A percentile compares a stretch with the other conserved stretches of the same genome.
These are phyloP conservation scores for Pygoscelis adeliae DNA, from an alignment of 2,113 vertebrate genomes.

Conservation along the genomic window DNA sequence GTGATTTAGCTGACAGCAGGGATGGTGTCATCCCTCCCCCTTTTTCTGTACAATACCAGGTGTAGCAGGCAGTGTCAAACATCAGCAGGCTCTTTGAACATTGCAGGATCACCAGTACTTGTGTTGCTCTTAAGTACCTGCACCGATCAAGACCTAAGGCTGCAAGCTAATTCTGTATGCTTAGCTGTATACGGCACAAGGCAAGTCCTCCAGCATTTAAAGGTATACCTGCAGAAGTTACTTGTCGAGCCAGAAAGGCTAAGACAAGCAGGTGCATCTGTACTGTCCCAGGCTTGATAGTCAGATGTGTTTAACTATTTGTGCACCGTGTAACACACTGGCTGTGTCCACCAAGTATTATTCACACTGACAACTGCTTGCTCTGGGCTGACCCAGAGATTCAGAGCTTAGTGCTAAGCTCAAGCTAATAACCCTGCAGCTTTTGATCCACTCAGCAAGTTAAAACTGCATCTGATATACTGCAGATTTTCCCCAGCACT, in stretches of 20 bases:
- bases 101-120: not conserved
- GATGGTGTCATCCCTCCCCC: not conserved
- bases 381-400: not conserved
- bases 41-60: not conserved
- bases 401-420: not conserved
- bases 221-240: not conserved
- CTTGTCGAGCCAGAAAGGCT: not conserved
- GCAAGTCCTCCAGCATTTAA: not conserved
- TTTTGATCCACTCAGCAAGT: not conserved
- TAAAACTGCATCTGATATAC: not conserved
- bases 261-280: not conserved
- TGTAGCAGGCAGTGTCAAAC: not conserved
- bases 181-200: too few relatives aligned
- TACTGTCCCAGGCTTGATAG: not conserved
- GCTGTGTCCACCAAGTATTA: not conserved
- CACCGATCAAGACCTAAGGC: not conserved
- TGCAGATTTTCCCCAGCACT: not conserved
- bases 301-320: not conserved
- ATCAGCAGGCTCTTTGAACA: not conserved
- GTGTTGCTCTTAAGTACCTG: not conserved
- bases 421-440: not conserved
- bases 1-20: not conserved
- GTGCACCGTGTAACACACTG: accelerated
- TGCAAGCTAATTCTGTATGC: not conserved
- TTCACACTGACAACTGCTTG: not conserved